phyloP scores from a whole-genome alignment of 2,888 invertebrate genomes.

The Druceiella hillmani region DNA sequence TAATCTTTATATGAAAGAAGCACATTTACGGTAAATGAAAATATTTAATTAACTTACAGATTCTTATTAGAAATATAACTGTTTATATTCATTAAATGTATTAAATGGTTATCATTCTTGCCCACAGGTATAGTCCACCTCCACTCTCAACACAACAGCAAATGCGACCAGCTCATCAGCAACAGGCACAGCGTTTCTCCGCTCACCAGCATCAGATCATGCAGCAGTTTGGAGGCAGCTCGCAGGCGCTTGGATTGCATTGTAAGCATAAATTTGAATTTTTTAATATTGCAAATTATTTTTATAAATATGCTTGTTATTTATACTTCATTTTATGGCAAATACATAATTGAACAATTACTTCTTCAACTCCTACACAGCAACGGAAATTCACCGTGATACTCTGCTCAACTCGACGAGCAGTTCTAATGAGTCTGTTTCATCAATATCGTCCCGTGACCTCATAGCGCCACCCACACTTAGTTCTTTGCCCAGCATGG shows the following conservation, averaged over 20 bases:
- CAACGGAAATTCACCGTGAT: constrained; percentile 18
- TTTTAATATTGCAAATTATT: background rate
- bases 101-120: no score
- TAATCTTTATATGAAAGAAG: no score
- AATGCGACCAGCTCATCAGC: background rate
- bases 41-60: no score
- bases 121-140: constrained; percentile 3
- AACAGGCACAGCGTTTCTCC: constrained; percentile 32
- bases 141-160: background rate
- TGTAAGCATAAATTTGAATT: background rate
- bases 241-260: constrained; percentile 1
- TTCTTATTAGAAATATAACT: no score
- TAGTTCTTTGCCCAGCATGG: no score
- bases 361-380: constrained; percentile 9
- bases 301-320: no score
- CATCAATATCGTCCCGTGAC: constrained; percentile 58
- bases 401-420: constrained; percentile 50
- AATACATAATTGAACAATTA: no score
- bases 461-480: constrained; percentile 31
- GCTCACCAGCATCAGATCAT: constrained; percentile 42
- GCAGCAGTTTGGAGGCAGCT: constrained; percentile 31
- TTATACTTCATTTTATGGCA: no score
- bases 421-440: constrained; percentile 83
- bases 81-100: no score
- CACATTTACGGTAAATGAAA: no score